These are phyloP conservation scores for Proteles cristata DNA, from an alignment of 2,113 vertebrate species.

Conservation along the genomic window DNA sequence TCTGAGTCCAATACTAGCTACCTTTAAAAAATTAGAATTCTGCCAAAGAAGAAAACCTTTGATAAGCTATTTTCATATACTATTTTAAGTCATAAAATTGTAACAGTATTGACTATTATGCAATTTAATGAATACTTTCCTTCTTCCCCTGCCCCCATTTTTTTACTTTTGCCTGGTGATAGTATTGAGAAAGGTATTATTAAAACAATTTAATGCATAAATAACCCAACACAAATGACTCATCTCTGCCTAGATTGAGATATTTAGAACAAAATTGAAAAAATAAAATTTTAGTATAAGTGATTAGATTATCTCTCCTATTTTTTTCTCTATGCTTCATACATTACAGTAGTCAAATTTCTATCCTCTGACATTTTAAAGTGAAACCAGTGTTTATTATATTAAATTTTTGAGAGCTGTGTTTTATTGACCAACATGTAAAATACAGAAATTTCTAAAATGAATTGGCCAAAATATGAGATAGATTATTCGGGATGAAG, in stretches of 20 bases:
- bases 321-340: neutral
- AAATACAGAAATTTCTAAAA: constrained; percentile 27
- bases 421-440: neutral
- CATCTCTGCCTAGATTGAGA: neutral
- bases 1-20: neutral
- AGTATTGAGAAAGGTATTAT: neutral
- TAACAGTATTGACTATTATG: neutral
- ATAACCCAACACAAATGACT: neutral
- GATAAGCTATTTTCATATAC: neutral
- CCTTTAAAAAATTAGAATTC: constrained; percentile 30
- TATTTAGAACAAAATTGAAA: neutral
- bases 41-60: neutral
- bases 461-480: neutral
- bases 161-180: neutral
- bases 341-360: neutral
- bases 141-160: neutral
- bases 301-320: neutral
- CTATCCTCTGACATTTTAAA: neutral
- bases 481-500: neutral
- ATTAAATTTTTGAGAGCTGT: neutral
- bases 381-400: neutral
- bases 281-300: neutral
- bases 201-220: constrained; percentile 38
- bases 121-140: constrained; percentile 18
- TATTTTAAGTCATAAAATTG: neutral